These are phyloP conservation scores for Rallus crepitans DNA, from an alignment of 2,797 vertebrate genomes.

Conservation along the genomic window DNA sequence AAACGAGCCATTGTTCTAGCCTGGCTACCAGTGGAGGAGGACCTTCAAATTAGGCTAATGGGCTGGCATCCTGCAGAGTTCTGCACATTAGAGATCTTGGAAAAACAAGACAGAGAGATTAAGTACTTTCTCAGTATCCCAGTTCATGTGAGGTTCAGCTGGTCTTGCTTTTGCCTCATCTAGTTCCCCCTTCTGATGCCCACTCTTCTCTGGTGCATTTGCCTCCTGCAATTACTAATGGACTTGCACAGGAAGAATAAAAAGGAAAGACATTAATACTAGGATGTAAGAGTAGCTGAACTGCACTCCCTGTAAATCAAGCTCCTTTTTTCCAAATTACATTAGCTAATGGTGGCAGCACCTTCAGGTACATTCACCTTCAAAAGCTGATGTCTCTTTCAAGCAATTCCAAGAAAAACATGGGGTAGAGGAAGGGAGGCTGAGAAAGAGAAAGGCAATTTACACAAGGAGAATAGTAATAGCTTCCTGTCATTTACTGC, in stretches of 20 bases:
- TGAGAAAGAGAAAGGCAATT: not conserved
- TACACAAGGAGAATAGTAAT: slow-evolving; percentile 43
- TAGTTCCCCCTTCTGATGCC: not conserved
- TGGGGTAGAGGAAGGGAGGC: not conserved
- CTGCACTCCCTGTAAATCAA: not conserved
- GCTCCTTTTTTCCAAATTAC: not conserved
- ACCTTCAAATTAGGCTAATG: not conserved
- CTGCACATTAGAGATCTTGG: not conserved
- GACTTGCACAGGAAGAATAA: not conserved
- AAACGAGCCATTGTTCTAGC: not conserved
- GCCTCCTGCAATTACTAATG: not conserved
- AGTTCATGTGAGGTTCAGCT: not conserved
- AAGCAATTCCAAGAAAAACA: slow-evolving; percentile 45
- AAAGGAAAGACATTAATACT: not conserved
- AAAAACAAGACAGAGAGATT: not conserved
- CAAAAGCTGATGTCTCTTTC: slow-evolving; percentile 34
- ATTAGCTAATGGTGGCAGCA: slow-evolving; percentile 66
- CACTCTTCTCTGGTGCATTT: not conserved
- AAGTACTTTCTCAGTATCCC: not conserved
- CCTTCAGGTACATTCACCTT: slow-evolving; percentile 41
- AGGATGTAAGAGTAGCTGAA: not conserved
- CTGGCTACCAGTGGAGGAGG: not conserved
- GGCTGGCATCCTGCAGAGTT: not conserved
- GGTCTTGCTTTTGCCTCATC: not conserved
- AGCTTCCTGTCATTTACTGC: slow-evolving; percentile 15